A percentile compares a stretch with the other conserved stretches of the same genome.
These are phyloP conservation scores for Drosophila paranaensis DNA, from an alignment of 2,888 invertebrate species.

Conservation along the genomic window DNA sequence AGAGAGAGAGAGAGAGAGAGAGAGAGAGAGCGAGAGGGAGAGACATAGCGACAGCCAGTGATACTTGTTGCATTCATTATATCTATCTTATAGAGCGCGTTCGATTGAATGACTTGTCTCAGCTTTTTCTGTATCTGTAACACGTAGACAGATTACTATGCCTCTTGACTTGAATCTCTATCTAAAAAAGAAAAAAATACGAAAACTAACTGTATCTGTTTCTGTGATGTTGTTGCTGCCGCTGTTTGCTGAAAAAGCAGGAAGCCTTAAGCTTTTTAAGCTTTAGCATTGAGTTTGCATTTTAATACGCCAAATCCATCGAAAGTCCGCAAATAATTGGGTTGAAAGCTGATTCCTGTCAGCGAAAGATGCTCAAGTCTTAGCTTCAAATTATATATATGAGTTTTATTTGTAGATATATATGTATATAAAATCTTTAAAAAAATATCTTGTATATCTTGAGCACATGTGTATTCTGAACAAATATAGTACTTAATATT, in stretches of 20 bases:
- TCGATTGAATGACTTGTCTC: slow-evolving; percentile 69
- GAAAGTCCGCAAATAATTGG: slow-evolving; percentile 1
- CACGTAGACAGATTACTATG: slow-evolving; percentile 42
- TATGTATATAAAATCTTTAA: too few relatives aligned
- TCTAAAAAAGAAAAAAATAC: slow-evolving; percentile 5
- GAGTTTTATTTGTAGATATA: too few relatives aligned
- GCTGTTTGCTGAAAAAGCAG: slow-evolving; percentile 37
- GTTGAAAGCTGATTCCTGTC: background rate
- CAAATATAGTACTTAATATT: too few relatives aligned
- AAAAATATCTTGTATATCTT: too few relatives aligned
- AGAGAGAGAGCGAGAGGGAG: slow-evolving; percentile 17
- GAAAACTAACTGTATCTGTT: slow-evolving; percentile 7
- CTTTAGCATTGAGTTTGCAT: slow-evolving; percentile 45
- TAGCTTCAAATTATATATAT: background rate
- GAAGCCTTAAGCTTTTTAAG: slow-evolving; percentile 52
- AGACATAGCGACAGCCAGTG: slow-evolving; percentile 54
- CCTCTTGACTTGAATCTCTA: slow-evolving; percentile 27
- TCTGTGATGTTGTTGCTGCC: slow-evolving; percentile 2
- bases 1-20: background rate
- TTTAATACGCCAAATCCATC: slow-evolving; percentile 16
- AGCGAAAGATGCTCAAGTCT: background rate
- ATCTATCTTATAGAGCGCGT: slow-evolving; percentile 46
- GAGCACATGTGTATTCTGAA: too few relatives aligned
- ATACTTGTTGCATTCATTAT: slow-evolving; percentile 78
- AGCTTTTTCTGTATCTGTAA: slow-evolving; percentile 52